Evolutionary conservation across 37 sponge, comb jelly and placozoan species (phyloP).

Genomic region (Halichondria panicea): DNA sequence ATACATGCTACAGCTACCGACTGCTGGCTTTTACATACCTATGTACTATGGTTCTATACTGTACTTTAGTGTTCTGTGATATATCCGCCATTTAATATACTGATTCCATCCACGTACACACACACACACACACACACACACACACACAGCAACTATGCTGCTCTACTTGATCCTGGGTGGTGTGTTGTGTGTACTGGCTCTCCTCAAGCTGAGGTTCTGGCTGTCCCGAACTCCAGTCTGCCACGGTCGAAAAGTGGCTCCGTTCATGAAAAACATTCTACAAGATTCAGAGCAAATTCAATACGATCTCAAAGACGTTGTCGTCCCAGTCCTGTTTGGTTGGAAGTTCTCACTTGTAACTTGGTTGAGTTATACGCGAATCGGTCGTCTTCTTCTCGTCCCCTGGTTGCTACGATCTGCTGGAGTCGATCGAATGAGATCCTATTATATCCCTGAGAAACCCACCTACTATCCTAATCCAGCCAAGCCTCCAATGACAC

Average conservation of each 20-base stretch:
- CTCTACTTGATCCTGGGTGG: not conserved
- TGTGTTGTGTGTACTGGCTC: not conserved
- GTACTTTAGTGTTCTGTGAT: too few species aligned
- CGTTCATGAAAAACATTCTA: slow-evolving; percentile 25
- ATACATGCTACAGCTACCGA: too few species aligned
- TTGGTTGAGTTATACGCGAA: slow-evolving; percentile 38
- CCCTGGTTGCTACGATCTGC: not conserved
- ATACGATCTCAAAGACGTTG: slow-evolving; percentile 18
- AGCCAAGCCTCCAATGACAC: not conserved
- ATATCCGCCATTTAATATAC: too few species aligned
- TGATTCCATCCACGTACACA: too few species aligned
- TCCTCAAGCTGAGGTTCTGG: not conserved
- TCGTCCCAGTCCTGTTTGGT: slow-evolving; percentile 31
- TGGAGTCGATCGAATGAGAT: slow-evolving; percentile 12
- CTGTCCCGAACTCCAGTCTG: not conserved
- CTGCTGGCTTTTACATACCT: too few species aligned
- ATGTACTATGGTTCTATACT: too few species aligned
- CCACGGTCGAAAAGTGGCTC: slow-evolving; percentile 2
- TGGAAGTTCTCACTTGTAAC: slow-evolving; percentile 26
- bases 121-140: too few species aligned
- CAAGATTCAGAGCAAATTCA: not conserved
- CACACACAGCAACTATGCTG: too few species aligned
- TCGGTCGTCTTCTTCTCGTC: slow-evolving; percentile 35
- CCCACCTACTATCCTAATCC: slow-evolving; percentile 63
- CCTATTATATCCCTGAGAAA: slow-evolving; percentile 56